phyloP scores from a whole-genome alignment of 2,113 vertebrate genomes.

The Macquaria australasica region DNA sequence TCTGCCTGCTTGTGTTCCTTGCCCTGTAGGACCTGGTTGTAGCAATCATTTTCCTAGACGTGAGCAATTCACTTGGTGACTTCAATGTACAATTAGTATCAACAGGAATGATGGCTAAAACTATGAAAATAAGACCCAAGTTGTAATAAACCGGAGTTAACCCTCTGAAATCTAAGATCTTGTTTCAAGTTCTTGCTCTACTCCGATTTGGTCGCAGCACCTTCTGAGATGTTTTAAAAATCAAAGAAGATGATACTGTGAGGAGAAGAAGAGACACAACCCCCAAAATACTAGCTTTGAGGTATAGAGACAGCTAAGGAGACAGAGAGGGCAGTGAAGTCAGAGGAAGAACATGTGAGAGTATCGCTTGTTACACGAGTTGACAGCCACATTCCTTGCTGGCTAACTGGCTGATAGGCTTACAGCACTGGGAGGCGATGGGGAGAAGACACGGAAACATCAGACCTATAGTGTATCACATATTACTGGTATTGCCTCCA shows the following conservation, averaged over 20 bases:
- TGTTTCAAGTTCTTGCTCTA: neutral
- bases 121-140: neutral
- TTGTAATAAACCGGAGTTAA: neutral
- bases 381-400: constrained; percentile 75
- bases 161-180: neutral
- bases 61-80: neutral
- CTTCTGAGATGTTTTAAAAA: constrained; percentile 2
- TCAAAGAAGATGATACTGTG: neutral
- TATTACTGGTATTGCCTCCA: constrained; percentile 46
- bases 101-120: neutral
- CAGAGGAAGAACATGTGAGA: constrained; percentile 55
- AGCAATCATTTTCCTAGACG: neutral
- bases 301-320: constrained; percentile 27
- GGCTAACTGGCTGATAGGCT: constrained; percentile 78
- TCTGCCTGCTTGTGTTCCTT: neutral
- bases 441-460: constrained; percentile 64
- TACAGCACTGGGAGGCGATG: constrained; percentile 60
- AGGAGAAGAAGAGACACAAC: constrained; percentile 19
- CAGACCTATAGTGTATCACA: constrained; percentile 72
- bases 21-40: neutral
- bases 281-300: constrained; percentile 1
- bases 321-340: constrained; percentile 48
- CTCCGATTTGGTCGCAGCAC: neutral
- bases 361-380: constrained; percentile 56
- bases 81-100: neutral